Percentiles rank a stretch among this genome's conserved stretches.
phyloP scores from a whole-genome alignment of 2,888 invertebrate genomes.

The Drosophila cognata region DNA sequence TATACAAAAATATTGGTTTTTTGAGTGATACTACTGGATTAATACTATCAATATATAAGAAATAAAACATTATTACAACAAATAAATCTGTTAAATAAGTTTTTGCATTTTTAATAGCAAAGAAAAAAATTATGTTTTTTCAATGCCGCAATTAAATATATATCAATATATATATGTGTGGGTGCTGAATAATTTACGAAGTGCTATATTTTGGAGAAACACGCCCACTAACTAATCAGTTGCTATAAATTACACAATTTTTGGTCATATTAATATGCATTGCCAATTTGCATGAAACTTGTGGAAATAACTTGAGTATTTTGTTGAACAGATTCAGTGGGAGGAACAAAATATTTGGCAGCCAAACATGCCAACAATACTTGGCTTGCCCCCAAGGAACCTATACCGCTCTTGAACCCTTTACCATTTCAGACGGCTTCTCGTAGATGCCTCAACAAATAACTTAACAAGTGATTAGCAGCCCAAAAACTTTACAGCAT shows the following conservation, averaged over 20 bases:
- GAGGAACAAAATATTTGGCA: conserved; percentile 6
- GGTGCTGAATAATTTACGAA: neutral
- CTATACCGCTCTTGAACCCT: neutral
- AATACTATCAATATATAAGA: neutral
- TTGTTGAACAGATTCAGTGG: conserved; percentile 31
- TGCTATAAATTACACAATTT: conserved; percentile 35
- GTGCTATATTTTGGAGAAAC: neutral
- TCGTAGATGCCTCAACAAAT: conserved; percentile 54
- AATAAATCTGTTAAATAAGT: neutral
- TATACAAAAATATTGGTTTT: neutral
- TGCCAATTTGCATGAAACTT: conserved; percentile 47
- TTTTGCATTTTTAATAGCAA: neutral
- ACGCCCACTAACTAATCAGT: conserved; percentile 35
- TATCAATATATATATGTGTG: neutral
- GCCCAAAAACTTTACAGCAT: conserved; percentile 59
- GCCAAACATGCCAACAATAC: conserved; percentile 44
- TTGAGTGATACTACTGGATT: neutral
- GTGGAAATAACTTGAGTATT: conserved; percentile 42
- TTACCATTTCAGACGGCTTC: neutral
- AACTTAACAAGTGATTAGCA: conserved; percentile 73
- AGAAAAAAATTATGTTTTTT: neutral
- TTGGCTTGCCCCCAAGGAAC: conserved; percentile 37
- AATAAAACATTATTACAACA: neutral
- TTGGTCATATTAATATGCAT: conserved; percentile 42
- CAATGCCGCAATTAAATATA: neutral